Conservation (phyloP, 2,888 invertebrate genomes). For the Ochropacha duplaris region DNA sequence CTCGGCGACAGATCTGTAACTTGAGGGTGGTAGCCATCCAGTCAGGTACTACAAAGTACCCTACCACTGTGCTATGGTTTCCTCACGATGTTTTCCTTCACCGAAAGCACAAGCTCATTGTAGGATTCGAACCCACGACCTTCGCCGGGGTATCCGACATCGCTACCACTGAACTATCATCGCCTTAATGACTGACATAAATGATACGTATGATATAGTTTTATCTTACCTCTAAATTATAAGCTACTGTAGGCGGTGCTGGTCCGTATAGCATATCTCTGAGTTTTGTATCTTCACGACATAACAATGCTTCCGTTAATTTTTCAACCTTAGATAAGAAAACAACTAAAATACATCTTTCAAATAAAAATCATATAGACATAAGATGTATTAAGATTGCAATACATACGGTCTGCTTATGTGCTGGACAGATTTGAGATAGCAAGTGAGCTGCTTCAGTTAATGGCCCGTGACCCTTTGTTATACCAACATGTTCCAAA, state of each 20-base stretch:
- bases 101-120: too few species aligned
- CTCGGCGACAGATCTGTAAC: too few species aligned
- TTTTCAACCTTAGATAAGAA: slow-evolving; percentile 59
- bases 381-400: not conserved
- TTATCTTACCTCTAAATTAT: slow-evolving; percentile 69
- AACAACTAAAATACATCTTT: not conserved
- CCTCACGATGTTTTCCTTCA: too few species aligned
- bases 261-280: slow-evolving; percentile 76
- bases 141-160: too few species aligned
- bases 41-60: too few species aligned
- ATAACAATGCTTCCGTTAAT: slow-evolving; percentile 70
- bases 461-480: slow-evolving; percentile 89
- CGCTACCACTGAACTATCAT: too few species aligned
- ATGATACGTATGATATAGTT: not conserved
- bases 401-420: slow-evolving; percentile 82
- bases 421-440: slow-evolving; percentile 91
- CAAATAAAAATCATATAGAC: not conserved
- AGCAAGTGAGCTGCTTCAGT: slow-evolving; percentile 92
- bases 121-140: too few species aligned
- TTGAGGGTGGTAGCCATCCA: too few species aligned
- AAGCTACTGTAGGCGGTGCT: slow-evolving; percentile 75
- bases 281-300: slow-evolving; percentile 68
- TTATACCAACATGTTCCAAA: slow-evolving; percentile 94
- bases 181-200: too few species aligned
- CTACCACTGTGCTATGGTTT: too few species aligned